Conservation (phyloP, 2,888 invertebrate species). For the Caenorhabditis sp. region DNA sequence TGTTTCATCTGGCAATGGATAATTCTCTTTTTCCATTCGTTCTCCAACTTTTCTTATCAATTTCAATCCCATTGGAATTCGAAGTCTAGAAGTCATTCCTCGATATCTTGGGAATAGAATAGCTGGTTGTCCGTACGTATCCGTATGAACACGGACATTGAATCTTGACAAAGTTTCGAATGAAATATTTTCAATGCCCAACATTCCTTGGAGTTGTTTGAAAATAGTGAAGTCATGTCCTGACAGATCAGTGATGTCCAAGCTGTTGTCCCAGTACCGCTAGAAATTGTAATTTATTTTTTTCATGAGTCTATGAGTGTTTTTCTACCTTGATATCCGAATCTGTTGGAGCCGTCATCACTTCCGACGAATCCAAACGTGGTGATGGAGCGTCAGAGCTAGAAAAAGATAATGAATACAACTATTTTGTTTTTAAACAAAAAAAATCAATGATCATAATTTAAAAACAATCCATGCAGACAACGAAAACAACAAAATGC, state of each 20-base stretch:
- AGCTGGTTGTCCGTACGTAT: constrained; percentile 67
- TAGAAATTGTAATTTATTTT: not conserved
- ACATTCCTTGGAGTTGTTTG: constrained; percentile 56
- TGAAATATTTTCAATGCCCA: constrained; percentile 68
- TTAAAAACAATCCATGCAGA: not conserved
- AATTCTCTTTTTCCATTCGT: constrained; percentile 68
- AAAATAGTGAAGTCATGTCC: constrained; percentile 45
- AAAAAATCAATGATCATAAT: not conserved
- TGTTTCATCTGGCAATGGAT: constrained; percentile 60
- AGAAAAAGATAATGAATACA: constrained; percentile 8
- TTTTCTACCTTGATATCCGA: constrained; percentile 33
- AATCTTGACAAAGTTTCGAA: constrained; percentile 63
- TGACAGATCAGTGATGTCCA: constrained; percentile 47
- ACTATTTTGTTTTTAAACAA: not conserved
- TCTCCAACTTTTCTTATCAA: constrained; percentile 66
- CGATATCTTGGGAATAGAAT: constrained; percentile 66
- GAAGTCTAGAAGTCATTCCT: constrained; percentile 61
- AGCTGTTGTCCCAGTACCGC: constrained; percentile 51
- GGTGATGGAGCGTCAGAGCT: constrained; percentile 54
- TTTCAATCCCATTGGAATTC: constrained; percentile 64
- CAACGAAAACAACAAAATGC: constrained; percentile 1
- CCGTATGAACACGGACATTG: constrained; percentile 65
- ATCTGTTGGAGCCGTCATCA: constrained; percentile 36
- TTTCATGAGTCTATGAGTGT: not conserved
- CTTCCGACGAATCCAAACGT: constrained; percentile 35